A percentile compares a stretch with the other conserved stretches of the same genome.
Evolutionary conservation across 2,113 vertebrate species (phyloP).

Genomic region (Zosterops borbonicus): DNA sequence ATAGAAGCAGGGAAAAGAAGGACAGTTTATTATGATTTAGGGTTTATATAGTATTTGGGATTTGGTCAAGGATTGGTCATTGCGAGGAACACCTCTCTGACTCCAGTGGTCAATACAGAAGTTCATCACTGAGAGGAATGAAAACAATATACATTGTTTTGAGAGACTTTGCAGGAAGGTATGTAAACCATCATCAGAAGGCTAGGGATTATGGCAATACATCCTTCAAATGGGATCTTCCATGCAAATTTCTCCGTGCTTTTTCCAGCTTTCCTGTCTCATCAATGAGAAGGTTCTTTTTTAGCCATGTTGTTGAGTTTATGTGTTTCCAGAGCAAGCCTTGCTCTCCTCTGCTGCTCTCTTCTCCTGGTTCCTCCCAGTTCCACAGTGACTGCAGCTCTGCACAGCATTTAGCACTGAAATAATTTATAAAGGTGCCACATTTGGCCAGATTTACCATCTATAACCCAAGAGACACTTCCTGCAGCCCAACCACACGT

Average conservation of each 20-base stretch:
- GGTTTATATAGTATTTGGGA: too few species aligned
- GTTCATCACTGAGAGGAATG: too few species aligned
- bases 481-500: neutral
- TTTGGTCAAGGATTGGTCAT: too few species aligned
- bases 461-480: neutral
- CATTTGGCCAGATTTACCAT: neutral
- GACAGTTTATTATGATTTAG: too few species aligned
- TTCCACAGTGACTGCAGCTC: neutral
- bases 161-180: too few species aligned
- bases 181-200: too few species aligned
- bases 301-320: neutral
- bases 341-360: neutral
- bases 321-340: neutral
- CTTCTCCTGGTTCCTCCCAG: neutral
- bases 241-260: neutral
- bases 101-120: too few species aligned
- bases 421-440: neutral
- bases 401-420: neutral
- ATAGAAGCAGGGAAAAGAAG: too few species aligned
- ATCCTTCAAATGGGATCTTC: rapidly evolving
- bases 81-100: too few species aligned
- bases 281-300: neutral
- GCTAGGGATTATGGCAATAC: neutral
- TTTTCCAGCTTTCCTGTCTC: neutral
- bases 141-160: too few species aligned